Evolutionary conservation across 2,888 invertebrate species (phyloP).

Genomic region (Harpalus rufipes): DNA sequence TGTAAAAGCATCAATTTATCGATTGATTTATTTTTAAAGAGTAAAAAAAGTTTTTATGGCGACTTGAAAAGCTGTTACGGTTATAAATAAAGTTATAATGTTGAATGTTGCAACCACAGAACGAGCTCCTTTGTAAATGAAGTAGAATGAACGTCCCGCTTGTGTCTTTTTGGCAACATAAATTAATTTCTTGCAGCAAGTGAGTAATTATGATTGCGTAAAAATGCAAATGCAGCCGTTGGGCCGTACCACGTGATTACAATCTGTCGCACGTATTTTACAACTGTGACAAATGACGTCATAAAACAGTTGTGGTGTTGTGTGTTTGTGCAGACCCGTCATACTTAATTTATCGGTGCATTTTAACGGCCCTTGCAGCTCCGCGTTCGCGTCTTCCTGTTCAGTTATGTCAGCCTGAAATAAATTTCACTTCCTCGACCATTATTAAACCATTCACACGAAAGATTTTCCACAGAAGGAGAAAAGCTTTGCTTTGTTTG

Average conservation of each 20-base stretch:
- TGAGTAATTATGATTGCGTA: constrained; percentile 29
- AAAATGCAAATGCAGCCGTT: constrained; percentile 29
- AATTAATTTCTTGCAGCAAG: constrained; percentile 4
- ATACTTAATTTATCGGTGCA: constrained; percentile 60
- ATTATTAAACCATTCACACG: constrained; percentile 30
- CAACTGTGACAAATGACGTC: constrained; percentile 66
- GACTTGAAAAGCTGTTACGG: not conserved
- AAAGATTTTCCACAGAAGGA: not conserved
- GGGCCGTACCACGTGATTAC: constrained; percentile 56
- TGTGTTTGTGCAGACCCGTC: constrained; percentile 61
- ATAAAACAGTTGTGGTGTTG: constrained; percentile 63
- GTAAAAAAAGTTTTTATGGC: not conserved
- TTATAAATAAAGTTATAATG: not conserved
- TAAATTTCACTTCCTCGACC: constrained; percentile 51
- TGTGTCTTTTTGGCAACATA: not conserved
- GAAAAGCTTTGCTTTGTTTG: constrained; percentile 7
- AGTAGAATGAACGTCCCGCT: not conserved
- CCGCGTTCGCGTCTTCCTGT: constrained; percentile 58
- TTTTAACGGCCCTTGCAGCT: constrained; percentile 60
- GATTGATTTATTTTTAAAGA: constrained; percentile 4
- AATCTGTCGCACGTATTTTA: constrained; percentile 67
- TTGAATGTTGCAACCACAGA: not conserved
- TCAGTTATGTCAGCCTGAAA: constrained; percentile 43
- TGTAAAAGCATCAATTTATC: constrained; percentile 3
- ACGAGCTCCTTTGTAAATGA: not conserved